These are phyloP conservation scores for Steinernema feltiae DNA, from an alignment of 1,140 invertebrate species.

Conservation along the genomic window DNA sequence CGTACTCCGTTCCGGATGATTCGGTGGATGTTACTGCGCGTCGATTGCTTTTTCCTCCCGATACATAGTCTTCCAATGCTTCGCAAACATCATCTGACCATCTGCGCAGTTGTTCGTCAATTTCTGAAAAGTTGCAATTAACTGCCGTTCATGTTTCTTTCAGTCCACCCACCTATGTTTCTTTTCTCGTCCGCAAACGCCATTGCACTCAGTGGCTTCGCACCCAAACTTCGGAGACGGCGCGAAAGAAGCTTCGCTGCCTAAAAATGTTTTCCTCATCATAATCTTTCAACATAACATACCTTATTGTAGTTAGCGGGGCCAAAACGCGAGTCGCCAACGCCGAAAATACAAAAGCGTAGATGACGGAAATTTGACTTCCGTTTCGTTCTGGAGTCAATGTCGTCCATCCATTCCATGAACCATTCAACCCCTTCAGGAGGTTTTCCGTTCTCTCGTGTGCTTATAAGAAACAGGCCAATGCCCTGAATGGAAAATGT, in stretches of 20 bases:
- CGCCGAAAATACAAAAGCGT: not conserved
- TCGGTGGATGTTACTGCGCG: not conserved
- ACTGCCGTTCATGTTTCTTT: not conserved
- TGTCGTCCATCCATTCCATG: conserved; percentile 37
- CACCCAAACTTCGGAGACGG: not conserved
- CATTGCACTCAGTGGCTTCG: not conserved
- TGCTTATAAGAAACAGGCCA: conserved; percentile 28
- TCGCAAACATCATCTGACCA: conserved; percentile 6
- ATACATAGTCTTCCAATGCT: not conserved
- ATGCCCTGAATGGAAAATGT: conserved; percentile 29
- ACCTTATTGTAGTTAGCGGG: not conserved
- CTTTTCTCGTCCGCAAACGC: not conserved
- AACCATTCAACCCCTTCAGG: conserved; percentile 31
- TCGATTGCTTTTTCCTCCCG: not conserved
- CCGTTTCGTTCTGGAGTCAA: conserved; percentile 27
- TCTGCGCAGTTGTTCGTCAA: not conserved
- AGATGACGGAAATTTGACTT: conserved; percentile 24
- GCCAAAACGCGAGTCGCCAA: not conserved
- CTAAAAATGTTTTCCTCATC: not conserved
- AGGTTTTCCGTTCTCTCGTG: conserved; percentile 18
- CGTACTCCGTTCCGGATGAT: not conserved
- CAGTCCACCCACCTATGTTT: not conserved
- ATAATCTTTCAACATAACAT: not conserved
- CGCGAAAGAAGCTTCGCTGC: not conserved
- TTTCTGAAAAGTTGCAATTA: not conserved